Conservation (phyloP, 2,888 invertebrate species). For the Andrena bucephala region DNA sequence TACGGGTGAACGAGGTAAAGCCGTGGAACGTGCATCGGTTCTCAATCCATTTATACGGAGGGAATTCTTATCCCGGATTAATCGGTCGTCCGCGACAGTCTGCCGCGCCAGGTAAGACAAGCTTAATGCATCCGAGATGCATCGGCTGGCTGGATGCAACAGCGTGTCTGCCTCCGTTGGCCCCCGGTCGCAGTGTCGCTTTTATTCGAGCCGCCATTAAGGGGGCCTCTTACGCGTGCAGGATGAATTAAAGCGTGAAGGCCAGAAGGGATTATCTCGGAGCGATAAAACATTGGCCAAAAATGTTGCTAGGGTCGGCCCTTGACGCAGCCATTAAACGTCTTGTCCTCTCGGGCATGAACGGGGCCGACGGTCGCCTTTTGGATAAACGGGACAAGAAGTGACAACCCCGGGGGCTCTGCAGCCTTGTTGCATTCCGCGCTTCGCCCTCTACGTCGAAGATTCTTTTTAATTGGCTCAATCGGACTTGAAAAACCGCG, state of each 20-base stretch:
- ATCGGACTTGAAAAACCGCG: conserved; percentile 37
- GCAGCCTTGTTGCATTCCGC: conserved; percentile 39
- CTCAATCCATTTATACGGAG: conserved; percentile 70
- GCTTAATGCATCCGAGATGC: conserved; percentile 72
- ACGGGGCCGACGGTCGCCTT: neutral
- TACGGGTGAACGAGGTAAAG: conserved; percentile 16
- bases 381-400: conserved; percentile 34
- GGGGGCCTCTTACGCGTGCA: conserved; percentile 24
- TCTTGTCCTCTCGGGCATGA: neutral
- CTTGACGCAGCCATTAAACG: conserved; percentile 64
- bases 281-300: conserved; percentile 69
- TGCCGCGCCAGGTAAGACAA: conserved; percentile 67
- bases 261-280: conserved; percentile 63
- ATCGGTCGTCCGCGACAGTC: conserved; percentile 73
- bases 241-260: conserved; percentile 70
- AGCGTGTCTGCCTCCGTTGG: conserved; percentile 61
- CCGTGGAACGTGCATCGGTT: conserved; percentile 58
- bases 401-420: conserved; percentile 24
- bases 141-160: conserved; percentile 54
- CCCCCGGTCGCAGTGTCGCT: conserved; percentile 64
- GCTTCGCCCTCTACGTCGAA: conserved; percentile 32
- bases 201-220: conserved; percentile 62
- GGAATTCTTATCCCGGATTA: conserved; percentile 78
- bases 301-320: conserved; percentile 64
- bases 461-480: conserved; percentile 57